These are phyloP conservation scores for Rhizomys pruinosus DNA, from an alignment of 2,113 vertebrate genomes.

Conservation along the genomic window DNA sequence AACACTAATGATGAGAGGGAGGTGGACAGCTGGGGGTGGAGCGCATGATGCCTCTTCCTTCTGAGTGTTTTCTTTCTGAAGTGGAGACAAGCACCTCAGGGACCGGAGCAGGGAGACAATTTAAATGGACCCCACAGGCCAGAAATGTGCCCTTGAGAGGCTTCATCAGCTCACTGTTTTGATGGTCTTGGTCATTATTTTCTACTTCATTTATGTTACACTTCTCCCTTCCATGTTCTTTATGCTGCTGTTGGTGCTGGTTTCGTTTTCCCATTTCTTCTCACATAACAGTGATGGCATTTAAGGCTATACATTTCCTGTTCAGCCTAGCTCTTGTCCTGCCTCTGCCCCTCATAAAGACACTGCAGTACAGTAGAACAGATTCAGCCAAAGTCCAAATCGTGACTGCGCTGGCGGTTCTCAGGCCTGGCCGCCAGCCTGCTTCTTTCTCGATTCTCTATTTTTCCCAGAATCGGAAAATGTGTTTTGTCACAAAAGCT, in stretches of 20 bases:
- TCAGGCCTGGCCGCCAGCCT: neutral
- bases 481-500: neutral
- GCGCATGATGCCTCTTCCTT: fast-evolving
- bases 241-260: neutral
- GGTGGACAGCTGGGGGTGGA: neutral
- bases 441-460: neutral
- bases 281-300: neutral
- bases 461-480: slow-evolving; percentile 18
- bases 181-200: neutral
- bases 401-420: no score
- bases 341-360: neutral
- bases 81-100: neutral
- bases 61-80: neutral
- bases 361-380: neutral
- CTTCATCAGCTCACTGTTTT: neutral
- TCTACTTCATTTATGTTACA: neutral
- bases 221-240: neutral
- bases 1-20: neutral
- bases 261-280: neutral
- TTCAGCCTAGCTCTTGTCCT: neutral
- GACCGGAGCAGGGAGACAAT: neutral
- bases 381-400: neutral
- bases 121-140: neutral
- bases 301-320: neutral
- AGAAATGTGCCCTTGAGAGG: neutral